A percentile compares a stretch with the other conserved stretches of the same genome.
Conservation (phyloP, 2,888 invertebrate species). For the Argynnis bischoffii region DNA sequence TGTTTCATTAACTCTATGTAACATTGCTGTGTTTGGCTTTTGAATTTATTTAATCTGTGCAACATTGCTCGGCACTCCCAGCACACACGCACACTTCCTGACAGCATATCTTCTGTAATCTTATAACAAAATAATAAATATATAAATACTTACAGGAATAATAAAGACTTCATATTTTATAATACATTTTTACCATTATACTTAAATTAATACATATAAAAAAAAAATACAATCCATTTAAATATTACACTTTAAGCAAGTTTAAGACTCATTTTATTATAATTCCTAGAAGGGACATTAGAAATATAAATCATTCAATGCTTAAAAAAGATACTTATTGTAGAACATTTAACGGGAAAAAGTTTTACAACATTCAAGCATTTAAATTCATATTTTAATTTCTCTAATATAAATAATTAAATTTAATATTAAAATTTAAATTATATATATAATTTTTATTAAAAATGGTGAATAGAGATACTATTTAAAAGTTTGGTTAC, state of each 20-base stretch:
- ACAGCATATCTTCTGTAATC: conserved; percentile 46
- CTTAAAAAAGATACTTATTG: not conserved
- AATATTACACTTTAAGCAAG: not conserved
- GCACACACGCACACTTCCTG: conserved; percentile 52
- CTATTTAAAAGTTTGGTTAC: too few species aligned
- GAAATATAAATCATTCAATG: not conserved
- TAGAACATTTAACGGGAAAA: too few species aligned
- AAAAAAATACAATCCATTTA: not conserved
- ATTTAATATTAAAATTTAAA: not conserved
- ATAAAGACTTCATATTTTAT: not conserved
- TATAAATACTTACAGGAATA: not conserved
- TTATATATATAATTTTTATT: not conserved
- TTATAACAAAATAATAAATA: conserved; percentile 35
- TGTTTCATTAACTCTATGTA: conserved; percentile 51
- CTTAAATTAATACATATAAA: not conserved
- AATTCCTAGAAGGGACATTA: not conserved
- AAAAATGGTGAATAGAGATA: not conserved
- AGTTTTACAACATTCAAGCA: not conserved
- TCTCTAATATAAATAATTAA: not conserved
- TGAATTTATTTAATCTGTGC: conserved; percentile 53
- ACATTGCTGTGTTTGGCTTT: conserved; percentile 51
- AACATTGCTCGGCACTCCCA: conserved; percentile 66
- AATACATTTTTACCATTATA: not conserved
- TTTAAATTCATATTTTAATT: not conserved
- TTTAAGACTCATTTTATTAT: not conserved